These are phyloP conservation scores for Eufriesea mexicana DNA, from an alignment of 1,140 invertebrate genomes.

Conservation along the genomic window DNA sequence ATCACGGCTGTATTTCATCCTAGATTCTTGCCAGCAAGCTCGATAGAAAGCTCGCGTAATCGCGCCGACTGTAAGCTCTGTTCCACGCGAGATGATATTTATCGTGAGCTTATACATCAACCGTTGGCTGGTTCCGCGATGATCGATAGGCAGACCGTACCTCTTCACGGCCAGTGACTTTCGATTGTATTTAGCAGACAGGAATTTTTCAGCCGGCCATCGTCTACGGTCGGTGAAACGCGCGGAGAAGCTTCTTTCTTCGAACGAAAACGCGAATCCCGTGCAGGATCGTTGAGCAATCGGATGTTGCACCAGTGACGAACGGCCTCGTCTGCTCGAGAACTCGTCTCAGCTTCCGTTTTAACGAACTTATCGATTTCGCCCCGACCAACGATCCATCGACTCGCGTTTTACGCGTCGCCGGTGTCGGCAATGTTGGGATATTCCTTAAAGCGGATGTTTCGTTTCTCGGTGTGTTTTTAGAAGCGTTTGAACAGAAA, in stretches of 20 bases:
- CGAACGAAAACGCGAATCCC: background rate
- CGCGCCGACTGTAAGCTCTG: slow-evolving; percentile 5
- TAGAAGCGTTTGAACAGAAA: background rate
- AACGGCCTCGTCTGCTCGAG: background rate
- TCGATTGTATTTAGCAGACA: background rate
- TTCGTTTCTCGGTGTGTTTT: background rate
- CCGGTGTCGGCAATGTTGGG: background rate
- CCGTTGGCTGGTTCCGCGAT: background rate
- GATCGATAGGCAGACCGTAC: slow-evolving; percentile 13
- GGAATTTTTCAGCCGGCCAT: background rate
- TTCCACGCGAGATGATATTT: slow-evolving; percentile 24
- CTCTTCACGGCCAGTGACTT: background rate
- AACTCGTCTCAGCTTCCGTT: background rate
- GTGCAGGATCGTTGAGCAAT: background rate
- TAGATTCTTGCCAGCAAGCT: slow-evolving; percentile 8
- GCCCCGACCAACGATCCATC: background rate
- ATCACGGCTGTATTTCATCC: slow-evolving; percentile 15
- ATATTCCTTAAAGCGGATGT: background rate
- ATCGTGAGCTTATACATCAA: background rate
- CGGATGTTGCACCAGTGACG: background rate
- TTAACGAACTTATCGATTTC: background rate
- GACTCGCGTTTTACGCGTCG: background rate
- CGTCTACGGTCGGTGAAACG: no score
- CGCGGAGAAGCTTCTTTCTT: background rate
- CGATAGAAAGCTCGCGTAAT: slow-evolving; percentile 18